Evolutionary conservation across 2,797 vertebrate species (phyloP), one percentile per base, ranked within the genome.

Genomic region (Malacoctenus gilli): DNA sequence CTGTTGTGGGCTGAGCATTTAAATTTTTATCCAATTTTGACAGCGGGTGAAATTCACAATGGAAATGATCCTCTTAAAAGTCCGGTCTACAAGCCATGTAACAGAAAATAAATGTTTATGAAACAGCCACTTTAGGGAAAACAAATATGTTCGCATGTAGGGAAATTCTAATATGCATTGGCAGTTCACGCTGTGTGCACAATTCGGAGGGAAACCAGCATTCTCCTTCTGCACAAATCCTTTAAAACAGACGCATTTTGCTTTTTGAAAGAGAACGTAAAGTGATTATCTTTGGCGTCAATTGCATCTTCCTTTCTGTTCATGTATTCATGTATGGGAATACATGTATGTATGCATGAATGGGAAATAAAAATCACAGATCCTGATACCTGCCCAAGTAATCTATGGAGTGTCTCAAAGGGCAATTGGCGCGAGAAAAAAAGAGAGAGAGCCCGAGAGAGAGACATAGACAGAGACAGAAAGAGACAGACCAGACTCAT

Each of bases 321-420:
- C 64, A 41, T 15, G 23, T 66, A 77, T 82, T 74, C 44, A 80
- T 83, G 48, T 80, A 76, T 84, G 75, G 49, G 75, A 77, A 68
- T 79, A 61, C 63, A 31, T 59, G n/a, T n/a, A n/a, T n/a, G n/a
- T n/a, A n/a, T n/a, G n/a, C n/a, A n/a, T 75, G 58, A 64, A 43
- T 32, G 54, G 44, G 47, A 65, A 76, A 80, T 72, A 61, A 65
- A 81, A 84, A 77, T 68, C 54, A 73, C 36, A 58, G 50, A 53
- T 69, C 39, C 62, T 35, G 55, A 62, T 77, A 74, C 75, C 49
- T 77, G 46, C 53, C 68, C 65, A 65, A 59, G 49, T 68, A 70
- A 80, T 80, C 66, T 62, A 60, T 53, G 7, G 74, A 63, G 52
- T 75, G 59, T 63, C 68, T 62, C 40, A 51, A 35, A 31, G 57